Base-by-base conservation (phyloP, 2,797 vertebrate genomes). In the Hydrolagus colliei region DNA sequence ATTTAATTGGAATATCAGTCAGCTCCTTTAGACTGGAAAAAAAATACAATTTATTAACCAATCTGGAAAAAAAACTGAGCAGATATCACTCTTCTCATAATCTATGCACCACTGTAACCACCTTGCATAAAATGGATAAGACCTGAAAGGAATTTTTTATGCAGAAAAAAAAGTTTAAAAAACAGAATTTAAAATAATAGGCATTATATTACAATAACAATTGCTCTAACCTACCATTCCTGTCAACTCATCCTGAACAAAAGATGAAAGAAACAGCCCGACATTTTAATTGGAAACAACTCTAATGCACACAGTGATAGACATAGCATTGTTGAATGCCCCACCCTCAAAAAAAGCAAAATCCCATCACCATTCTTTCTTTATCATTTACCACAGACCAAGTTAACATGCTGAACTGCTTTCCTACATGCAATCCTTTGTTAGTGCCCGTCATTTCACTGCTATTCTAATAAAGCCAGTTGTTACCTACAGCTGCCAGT, bases 1-100 rank as follows among this genome's bases (percentile, higher is more conserved):
- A 99, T 90, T 97, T 98, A 90, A 99, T 96, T 41, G 97, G 97
- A 87, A 95, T 90, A 88, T 99, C 98, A 0, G 94, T 96, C 87
- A 95, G 96, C 52, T 99, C 98, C 91, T 99, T 97, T 90, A 99
- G 90, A 89, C 98, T 99, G 89, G 8, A 86, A 89, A 67, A 63
- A 87, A 88, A 86, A 86, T 75, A 89, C 41, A 32, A 84, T 67
- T 71, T 68, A 52, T 52, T 84, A 2, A 84, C 16, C 65, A 84
- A 68, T 32, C 68, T 67, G 41, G 12, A 80, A 80, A 20, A 84
- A 18, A 68, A 16, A 20, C 22, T 18, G 16, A 71, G 10, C 79
- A 84, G 68, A 71, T 84, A 14, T 41, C 16, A 67, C 14, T 84
- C 79, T 71, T 4, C 65, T 68, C 12, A 82, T 22, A 82, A 82